Percentiles rank a stretch among this genome's conserved stretches.
These are phyloP conservation scores for Erebia ligea DNA, from an alignment of 2,888 invertebrate genomes.

Conservation along the genomic window DNA sequence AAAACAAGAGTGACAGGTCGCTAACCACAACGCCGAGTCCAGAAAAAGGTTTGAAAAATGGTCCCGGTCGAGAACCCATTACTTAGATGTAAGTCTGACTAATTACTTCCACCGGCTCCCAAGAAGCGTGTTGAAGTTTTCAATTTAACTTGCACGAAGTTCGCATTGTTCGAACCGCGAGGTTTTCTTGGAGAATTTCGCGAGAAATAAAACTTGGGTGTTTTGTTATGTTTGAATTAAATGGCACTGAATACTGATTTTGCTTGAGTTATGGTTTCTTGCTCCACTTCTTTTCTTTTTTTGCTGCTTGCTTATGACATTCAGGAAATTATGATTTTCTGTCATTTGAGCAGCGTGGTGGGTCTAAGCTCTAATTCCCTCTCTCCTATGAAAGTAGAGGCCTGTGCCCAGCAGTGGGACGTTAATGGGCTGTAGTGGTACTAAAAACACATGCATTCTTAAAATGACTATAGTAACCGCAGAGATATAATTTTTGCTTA, in stretches of 20 bases:
- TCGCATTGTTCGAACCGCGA: constrained; percentile 31
- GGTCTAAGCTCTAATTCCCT: too few species aligned
- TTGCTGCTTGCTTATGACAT: too few species aligned
- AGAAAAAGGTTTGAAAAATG: constrained; percentile 36
- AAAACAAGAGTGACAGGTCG: constrained; percentile 25
- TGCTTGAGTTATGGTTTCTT: background rate
- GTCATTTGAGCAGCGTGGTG: too few species aligned
- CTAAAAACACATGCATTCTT: too few species aligned
- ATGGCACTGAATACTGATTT: constrained; percentile 8
- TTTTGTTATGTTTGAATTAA: constrained; percentile 21
- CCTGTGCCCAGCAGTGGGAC: too few species aligned
- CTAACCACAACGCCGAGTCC: constrained; percentile 18
- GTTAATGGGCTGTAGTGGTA: too few species aligned
- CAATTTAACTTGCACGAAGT: constrained; percentile 42
- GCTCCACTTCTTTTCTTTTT: background rate
- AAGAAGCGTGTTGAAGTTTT: constrained; percentile 35
- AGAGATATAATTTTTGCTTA: too few species aligned
- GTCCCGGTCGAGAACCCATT: constrained; percentile 31
- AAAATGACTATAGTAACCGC: too few species aligned
- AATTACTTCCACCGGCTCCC: constrained; percentile 35
- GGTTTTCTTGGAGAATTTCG: constrained; percentile 11
- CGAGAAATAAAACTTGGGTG: constrained; percentile 11
- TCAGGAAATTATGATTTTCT: too few species aligned
- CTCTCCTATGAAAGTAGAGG: too few species aligned
- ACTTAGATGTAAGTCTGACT: constrained; percentile 39